A percentile compares a stretch with the other conserved stretches of the same genome.
Conservation (phyloP, 2,113 vertebrate species). For the Esox niger region DNA sequence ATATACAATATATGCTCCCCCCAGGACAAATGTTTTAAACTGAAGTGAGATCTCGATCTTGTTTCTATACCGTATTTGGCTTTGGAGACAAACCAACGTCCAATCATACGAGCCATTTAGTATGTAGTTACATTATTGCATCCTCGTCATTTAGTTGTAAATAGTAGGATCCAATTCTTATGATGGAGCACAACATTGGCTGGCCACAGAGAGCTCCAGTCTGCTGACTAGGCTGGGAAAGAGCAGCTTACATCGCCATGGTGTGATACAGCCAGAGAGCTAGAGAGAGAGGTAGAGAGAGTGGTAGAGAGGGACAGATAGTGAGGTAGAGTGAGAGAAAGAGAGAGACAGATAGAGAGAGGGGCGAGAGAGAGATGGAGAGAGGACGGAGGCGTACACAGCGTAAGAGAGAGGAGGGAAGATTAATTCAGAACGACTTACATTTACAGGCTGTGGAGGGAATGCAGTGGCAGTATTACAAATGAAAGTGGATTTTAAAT, state of each 20-base stretch:
- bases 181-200: slow-evolving; percentile 15
- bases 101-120: background rate
- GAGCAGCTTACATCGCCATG: slow-evolving; percentile 18
- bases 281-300: no score
- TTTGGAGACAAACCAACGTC: background rate
- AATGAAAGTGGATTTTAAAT: slow-evolving; percentile 46
- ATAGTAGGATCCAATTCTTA: slow-evolving; percentile 13
- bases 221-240: slow-evolving; percentile 9
- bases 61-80: background rate
- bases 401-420: background rate
- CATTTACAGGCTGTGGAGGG: slow-evolving; percentile 15
- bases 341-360: no score
- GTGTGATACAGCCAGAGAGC: background rate
- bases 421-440: slow-evolving; percentile 32
- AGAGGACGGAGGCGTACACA: no score
- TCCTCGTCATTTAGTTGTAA: background rate
- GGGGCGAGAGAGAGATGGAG: no score
- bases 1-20: no score
- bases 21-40: no score
- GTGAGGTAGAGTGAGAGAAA: background rate
- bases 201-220: background rate
- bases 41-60: no score
- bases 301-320: no score
- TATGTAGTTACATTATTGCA: slow-evolving; percentile 4
- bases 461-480: slow-evolving; percentile 30